Base-by-base conservation (phyloP, 2,888 invertebrate species). In the Drosophila parthenogenetica region DNA sequence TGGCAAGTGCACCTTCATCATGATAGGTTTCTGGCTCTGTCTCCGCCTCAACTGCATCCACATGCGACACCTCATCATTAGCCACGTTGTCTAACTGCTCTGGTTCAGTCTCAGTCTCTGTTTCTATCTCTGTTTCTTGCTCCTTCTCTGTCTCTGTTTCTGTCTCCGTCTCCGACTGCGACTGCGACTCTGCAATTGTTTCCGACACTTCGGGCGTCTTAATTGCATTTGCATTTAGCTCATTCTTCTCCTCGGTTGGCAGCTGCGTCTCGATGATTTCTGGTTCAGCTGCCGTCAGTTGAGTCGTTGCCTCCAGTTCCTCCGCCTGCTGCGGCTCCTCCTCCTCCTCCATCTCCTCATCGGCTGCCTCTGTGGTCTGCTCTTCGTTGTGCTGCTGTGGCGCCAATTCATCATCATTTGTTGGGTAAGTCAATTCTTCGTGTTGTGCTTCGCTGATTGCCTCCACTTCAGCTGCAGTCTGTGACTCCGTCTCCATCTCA, bases 321-420 rank as follows among this genome's bases (percentile, higher is more conserved):
- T 59, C 46, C 49, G 48, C 48, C 42, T 62, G 51, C 16, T 54
- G 19, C n/a, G 48, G 17, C 45, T 29, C 25, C 60, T 29, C 5
- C 48, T 53, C 22, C 22, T 53, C 32, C 13, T 39, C 39, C 22
- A 57, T 53, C 14, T 61, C 19, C 17, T 7, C 40, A 14, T 25
- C n/a, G 57, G 22, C 8, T 48, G 32, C 60, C 65, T 65, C 76
- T 59, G 70, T 67, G 71, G 59, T 57, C 49, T 45, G 62, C 49
- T 69, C 70, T 54, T 67, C 68, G 42, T 45, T 73, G 14, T 25
- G 46, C 51, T 73, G 73, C 50, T 77, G 64, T 83, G 88, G 84
- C 85, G 88, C 88, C 88, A 86, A 86, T 86, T 86, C 85, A 89
- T 87, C 87, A 84, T 87, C 85, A 89, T 87, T 87, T 87, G 87